phyloP scores from a whole-genome alignment of 2,888 invertebrate genomes.

The Panorpa germanica region DNA sequence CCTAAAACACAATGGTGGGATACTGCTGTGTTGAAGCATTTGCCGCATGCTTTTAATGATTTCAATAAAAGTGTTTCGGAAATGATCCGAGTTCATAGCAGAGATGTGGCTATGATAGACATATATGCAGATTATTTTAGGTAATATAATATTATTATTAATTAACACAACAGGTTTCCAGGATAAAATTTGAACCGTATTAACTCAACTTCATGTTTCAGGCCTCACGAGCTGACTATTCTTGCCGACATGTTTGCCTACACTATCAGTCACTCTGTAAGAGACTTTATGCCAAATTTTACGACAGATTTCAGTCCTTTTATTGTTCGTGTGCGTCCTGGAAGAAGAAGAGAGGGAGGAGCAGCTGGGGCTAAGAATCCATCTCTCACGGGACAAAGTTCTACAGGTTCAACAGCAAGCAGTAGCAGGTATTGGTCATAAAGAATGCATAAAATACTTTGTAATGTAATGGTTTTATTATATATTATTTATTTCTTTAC shows the following conservation, averaged over 20 bases:
- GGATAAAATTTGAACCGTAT: too few species aligned
- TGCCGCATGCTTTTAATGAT: constrained; percentile 47
- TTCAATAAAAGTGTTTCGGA: constrained; percentile 26
- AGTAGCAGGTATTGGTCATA: too few species aligned
- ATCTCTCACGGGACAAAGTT: constrained; percentile 62
- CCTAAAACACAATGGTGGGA: constrained; percentile 84
- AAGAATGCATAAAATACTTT: too few species aligned
- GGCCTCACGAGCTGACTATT: constrained; percentile 71
- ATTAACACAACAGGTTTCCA: too few species aligned
- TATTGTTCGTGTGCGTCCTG: too few species aligned
- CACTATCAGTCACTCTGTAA: constrained; percentile 47
- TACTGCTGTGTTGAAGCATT: constrained; percentile 41
- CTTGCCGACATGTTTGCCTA: constrained; percentile 68
- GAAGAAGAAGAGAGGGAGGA: constrained; percentile 52
- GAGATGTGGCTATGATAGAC: constrained; percentile 68
- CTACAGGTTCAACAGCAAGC: constrained; percentile 48
- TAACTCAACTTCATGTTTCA: too few species aligned
- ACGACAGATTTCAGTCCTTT: constrained; percentile 82
- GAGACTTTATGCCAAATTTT: constrained; percentile 75
- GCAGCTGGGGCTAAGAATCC: constrained; percentile 55
- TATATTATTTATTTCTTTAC: constrained; percentile 13
- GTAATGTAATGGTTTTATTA: too few species aligned
- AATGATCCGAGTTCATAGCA: constrained; percentile 38
- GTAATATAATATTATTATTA: too few species aligned
- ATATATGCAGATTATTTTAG: constrained; percentile 74